Evolutionary conservation across 2,797 vertebrate genomes (phyloP).

Genomic region (Huso huso): DNA sequence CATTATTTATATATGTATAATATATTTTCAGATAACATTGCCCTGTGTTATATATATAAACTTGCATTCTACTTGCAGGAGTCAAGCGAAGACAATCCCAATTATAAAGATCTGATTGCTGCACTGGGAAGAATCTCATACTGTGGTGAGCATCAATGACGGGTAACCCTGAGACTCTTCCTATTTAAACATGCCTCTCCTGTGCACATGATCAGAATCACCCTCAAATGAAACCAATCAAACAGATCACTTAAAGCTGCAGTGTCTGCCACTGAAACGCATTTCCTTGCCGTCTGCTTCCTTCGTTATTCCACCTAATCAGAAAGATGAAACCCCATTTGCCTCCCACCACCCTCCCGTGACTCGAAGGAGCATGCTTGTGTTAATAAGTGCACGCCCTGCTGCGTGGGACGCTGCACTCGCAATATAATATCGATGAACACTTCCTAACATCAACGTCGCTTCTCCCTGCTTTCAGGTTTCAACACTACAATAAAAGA

Average conservation of each 20-base stretch:
- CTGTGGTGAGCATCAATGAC: conserved; percentile 36
- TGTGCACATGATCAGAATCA: not conserved
- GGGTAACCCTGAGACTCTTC: not conserved
- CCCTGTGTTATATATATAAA: not conserved
- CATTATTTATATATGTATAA: too few relatives aligned
- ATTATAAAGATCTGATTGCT: conserved; percentile 46
- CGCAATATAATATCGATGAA: not conserved
- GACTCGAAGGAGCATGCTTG: too few relatives aligned
- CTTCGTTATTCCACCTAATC: too few relatives aligned
- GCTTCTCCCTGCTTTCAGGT: conserved; percentile 38
- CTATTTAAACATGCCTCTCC: not conserved
- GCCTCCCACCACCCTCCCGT: too few relatives aligned
- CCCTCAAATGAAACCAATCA: not conserved
- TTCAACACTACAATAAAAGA: conserved; percentile 26
- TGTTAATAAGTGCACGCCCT: too few relatives aligned
- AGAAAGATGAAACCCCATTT: too few relatives aligned
- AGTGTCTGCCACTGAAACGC: too few relatives aligned
- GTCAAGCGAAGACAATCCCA: conserved; percentile 44
- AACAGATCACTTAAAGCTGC: too few relatives aligned
- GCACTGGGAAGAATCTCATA: conserved; percentile 50
- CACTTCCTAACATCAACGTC: not conserved
- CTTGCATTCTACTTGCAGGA: conserved; percentile 37
- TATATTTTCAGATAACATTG: too few relatives aligned
- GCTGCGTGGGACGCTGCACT: too few relatives aligned
- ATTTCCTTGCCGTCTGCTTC: too few relatives aligned